Evolutionary conservation across 2,113 vertebrate species (phyloP), one percentile per base, ranked within the genome.

Genomic region (Sinocyclocheilus anophthalmus): DNA sequence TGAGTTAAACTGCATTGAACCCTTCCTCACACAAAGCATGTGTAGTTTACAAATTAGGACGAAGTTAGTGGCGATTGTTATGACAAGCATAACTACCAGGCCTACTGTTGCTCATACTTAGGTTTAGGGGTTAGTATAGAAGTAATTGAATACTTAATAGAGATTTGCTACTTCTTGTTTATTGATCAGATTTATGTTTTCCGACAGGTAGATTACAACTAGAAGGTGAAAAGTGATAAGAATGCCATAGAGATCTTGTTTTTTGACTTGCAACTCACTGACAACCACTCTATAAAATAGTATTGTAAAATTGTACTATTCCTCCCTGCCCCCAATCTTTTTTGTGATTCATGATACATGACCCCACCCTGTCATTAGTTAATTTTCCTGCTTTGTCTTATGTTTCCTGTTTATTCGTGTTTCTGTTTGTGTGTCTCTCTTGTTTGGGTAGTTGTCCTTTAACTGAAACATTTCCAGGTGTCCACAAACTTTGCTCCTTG

Each of bases 1-100:
- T 99, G 94, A 99, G 98, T 98, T 91, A 90, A 89, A 73, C 26
- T 24, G 39, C 24, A 5, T 81, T 89, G 48, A 67, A 65, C 26
- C 65, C 42, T 80, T 81, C 48, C 50, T 42, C 78, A 48, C 2
- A 37, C 59, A 59, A 13, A 65, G 55, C 53, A 55, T 26, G 9
- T 16, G 14, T 30, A 4, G 33, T 42, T 18, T 85, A 59, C 39
- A 70, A 33, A 8, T 53, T 72, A 24, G 30, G 55, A n/a, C 7
- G 42, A 13, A 16, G 24, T 53, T 53, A 76, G 3, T 26, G 48
- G 42, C 11, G 22, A 24, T 73, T 73, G 37, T 33, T 18, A 69
- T 45, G 22, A 39, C 20, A 45, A 13, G 39, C 20, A 45, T 45
- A 20, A n/a, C 2, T 73, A n/a, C 24, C 11, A 73, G 39, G 39